Percentiles rank a stretch among this genome's conserved stretches.
phyloP scores from a whole-genome alignment of 2,113 vertebrate species.

The Neodontobutis hainanensis region DNA sequence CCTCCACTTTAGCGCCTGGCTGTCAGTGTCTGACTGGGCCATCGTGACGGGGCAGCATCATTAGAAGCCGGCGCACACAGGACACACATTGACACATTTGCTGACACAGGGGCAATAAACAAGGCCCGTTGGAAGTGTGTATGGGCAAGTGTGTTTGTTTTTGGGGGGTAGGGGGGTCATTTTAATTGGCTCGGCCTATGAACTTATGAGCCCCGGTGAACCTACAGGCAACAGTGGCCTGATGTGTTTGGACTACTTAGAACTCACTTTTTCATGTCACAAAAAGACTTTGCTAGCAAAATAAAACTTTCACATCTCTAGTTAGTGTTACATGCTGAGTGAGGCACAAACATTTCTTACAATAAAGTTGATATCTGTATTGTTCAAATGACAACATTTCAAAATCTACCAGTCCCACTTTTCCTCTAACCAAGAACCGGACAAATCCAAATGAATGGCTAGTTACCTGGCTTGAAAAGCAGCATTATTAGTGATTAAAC shows the following conservation, averaged over 20 bases:
- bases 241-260: constrained; percentile 63
- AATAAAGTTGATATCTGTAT: constrained; percentile 2
- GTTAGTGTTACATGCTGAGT: constrained; percentile 31
- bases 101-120: constrained; percentile 72
- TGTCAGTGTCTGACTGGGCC: constrained; percentile 77
- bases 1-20: constrained; percentile 72
- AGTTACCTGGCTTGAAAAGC: too few relatives aligned
- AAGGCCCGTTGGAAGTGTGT: constrained; percentile 51
- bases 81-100: constrained; percentile 72
- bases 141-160: constrained; percentile 62
- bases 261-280: constrained; percentile 47
- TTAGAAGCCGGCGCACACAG: constrained; percentile 68
- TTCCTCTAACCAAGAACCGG: neutral
- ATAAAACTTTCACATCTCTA: constrained; percentile 55
- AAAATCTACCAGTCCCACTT: neutral
- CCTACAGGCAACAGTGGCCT: constrained; percentile 56
- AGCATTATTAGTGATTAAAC: too few relatives aligned
- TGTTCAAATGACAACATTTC: constrained; percentile 5
- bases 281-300: constrained; percentile 54
- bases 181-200: constrained; percentile 75
- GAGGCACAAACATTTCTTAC: constrained; percentile 8
- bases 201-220: constrained; percentile 57
- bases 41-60: constrained; percentile 71
- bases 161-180: constrained; percentile 65
- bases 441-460: neutral